phyloP scores from a whole-genome alignment of 2,113 vertebrate genomes.

The Strix uralensis region DNA sequence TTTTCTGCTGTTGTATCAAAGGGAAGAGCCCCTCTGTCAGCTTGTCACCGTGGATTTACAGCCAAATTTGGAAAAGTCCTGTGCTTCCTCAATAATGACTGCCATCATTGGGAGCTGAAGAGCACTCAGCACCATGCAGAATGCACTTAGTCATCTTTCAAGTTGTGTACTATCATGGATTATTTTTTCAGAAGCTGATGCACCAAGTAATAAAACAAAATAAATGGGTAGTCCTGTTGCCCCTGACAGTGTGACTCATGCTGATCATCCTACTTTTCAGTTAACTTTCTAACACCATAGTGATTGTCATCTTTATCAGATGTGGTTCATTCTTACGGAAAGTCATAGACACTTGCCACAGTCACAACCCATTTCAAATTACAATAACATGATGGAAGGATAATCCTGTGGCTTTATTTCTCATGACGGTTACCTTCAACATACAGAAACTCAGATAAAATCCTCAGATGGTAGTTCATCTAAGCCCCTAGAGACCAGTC shows the following conservation, averaged over 20 bases:
- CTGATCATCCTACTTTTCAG: constrained; percentile 53
- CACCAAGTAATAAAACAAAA: constrained; percentile 52
- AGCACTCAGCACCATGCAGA: not conserved
- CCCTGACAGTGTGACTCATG: constrained; percentile 63
- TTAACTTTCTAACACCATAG: constrained; percentile 47
- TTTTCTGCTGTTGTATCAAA: not conserved
- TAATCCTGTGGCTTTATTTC: constrained; percentile 44
- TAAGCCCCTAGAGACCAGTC: not conserved
- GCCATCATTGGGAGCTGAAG: not conserved
- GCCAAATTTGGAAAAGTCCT: not conserved
- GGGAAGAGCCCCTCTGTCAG: not conserved
- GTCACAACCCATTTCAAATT: constrained; percentile 52
- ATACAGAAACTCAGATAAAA: constrained; percentile 47
- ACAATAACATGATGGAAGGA: constrained; percentile 16
- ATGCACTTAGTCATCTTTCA: not conserved
- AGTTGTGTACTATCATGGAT: constrained; percentile 20
- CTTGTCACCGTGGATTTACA: not conserved
- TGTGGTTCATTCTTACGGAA: constrained; percentile 65
- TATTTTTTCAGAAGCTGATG: constrained; percentile 41
- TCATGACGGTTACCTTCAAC: not conserved
- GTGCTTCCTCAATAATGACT: not conserved
- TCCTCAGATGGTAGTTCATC: not conserved
- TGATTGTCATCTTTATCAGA: constrained; percentile 52
- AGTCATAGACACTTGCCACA: constrained; percentile 61
- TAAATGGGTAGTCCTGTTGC: constrained; percentile 41